Base-by-base conservation (phyloP, 2,888 invertebrate genomes). In the Aphodius sticticus region DNA sequence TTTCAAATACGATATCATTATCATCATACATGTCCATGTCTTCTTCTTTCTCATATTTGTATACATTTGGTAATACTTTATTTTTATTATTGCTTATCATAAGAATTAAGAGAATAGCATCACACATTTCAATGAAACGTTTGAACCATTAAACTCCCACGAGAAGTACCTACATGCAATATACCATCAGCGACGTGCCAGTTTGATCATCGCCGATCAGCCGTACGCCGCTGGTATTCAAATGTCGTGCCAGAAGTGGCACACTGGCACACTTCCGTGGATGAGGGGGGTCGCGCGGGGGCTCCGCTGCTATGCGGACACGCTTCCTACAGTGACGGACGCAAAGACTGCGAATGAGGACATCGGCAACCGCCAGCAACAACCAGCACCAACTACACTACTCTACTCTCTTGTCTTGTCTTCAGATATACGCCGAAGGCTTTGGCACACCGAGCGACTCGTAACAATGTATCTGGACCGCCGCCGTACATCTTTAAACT, bases 291-390 rank as follows among this genome's bases (percentile, higher is more conserved):
- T 80, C 79, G 82, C 70, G 78, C 80, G 82, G 84, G 82, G 83
- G 82, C 84, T 85, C 83, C 81, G 82, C 81, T 82, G 82, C 86
- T 86, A 87, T 87, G 87, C 87, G 88, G 88, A 88, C 88, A 87
- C 86, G 86, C 88, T 88, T 88, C 88, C 89, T 88, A 89, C 88
- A 87, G 85, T 85, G 86, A 86, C 86, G 86, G 86, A 87, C 86
- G 85, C 85, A 86, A 85, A 53, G 53, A 86, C 85, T 86, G 85
- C 86, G 84, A 87, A 87, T 86, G 87, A 86, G 87, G 87, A 87
- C 87, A 87, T 84, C 83, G 82, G 83, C 16, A 70, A 70, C 70
- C 70, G 70, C 84, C 81, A 83, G 79, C 81, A 83, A 81, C 53
- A 53, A 53, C 9, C 53, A 53, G 53, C 7, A 53, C 53, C 53